phyloP scores from a whole-genome alignment of 1,140 invertebrate species.

The Contarinia nasturtii region DNA sequence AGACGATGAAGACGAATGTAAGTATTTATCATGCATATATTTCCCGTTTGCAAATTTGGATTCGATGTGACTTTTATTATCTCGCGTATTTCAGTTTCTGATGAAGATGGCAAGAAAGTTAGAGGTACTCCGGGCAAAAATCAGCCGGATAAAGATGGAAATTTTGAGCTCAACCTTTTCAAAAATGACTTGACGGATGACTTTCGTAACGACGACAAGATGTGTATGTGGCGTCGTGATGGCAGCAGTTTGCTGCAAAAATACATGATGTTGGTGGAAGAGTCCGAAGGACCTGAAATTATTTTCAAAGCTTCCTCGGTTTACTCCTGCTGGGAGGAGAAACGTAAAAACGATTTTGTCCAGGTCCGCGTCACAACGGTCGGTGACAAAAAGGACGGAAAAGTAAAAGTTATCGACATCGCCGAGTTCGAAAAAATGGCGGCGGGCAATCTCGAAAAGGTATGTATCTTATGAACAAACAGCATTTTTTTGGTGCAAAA shows the following conservation, averaged over 20 bases:
- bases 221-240: conserved; percentile 1
- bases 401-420: neutral
- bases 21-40: neutral
- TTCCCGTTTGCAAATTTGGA: neutral
- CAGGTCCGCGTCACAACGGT: neutral
- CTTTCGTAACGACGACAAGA: neutral
- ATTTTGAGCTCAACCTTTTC: neutral
- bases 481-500: too few species aligned
- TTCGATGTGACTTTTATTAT: too few species aligned
- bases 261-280: neutral
- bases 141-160: neutral
- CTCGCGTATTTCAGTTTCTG: neutral
- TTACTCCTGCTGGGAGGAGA: neutral
- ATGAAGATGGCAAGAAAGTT: neutral
- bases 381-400: neutral
- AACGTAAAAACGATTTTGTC: neutral
- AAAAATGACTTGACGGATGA: neutral
- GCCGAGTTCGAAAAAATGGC: neutral
- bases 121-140: neutral
- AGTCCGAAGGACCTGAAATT: neutral
- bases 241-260: neutral
- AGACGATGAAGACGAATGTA: neutral
- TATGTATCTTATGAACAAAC: too few species aligned
- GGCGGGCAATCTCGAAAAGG: neutral
- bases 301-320: neutral